These are phyloP conservation scores for Gopherus flavomarginatus DNA, from an alignment of 2,113 vertebrate genomes.

Conservation along the genomic window DNA sequence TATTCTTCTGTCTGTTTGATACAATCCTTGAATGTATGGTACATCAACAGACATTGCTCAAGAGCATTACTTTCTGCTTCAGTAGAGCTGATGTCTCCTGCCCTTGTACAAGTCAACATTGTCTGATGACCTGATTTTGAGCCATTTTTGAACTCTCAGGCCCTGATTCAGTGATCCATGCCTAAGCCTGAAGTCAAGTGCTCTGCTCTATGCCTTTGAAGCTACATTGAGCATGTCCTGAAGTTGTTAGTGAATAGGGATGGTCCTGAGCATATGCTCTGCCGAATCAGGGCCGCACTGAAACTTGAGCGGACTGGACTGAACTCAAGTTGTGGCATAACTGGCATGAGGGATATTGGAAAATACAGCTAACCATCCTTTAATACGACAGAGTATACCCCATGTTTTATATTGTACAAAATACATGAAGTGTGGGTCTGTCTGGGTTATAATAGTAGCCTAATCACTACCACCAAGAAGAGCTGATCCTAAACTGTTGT, in stretches of 20 bases:
- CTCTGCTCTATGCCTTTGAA: not conserved
- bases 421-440: not conserved
- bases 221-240: fast-evolving
- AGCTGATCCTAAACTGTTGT: not conserved
- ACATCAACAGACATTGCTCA: not conserved
- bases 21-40: not conserved
- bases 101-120: not conserved
- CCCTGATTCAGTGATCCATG: not conserved
- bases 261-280: fast-evolving
- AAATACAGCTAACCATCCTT: not conserved
- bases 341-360: not conserved
- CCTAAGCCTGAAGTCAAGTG: not conserved
- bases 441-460: not conserved
- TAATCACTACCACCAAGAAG: fast-evolving
- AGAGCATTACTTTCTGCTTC: not conserved
- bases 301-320: not conserved
- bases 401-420: not conserved
- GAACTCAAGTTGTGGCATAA: not conserved
- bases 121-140: not conserved
- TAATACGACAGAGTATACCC: not conserved
- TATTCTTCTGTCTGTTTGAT: not conserved
- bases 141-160: not conserved
- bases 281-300: not conserved
- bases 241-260: not conserved
- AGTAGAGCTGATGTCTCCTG: not conserved